Base-by-base conservation (phyloP, 2,888 invertebrate species). In the Liposcelis brunnea region DNA sequence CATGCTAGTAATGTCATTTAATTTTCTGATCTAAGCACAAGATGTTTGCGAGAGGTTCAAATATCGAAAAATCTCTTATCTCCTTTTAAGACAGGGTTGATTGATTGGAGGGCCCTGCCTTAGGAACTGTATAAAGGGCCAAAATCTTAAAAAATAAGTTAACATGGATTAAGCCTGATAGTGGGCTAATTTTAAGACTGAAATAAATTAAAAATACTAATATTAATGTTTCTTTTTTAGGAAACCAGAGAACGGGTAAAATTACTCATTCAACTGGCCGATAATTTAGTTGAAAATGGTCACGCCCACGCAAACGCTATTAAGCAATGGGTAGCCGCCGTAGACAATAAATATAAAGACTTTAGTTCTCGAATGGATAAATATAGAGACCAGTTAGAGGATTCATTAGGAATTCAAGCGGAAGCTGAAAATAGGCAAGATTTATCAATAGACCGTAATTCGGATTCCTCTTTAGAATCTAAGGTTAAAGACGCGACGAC, bases 161-260 rank as follows among this genome's bases (percentile, higher is more conserved):
- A n/a, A n/a, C n/a, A n/a, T n/a, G n/a, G n/a, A n/a, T n/a, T n/a
- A n/a, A n/a, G n/a, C n/a, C n/a, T n/a, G n/a, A n/a, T n/a, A n/a
- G n/a, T n/a, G n/a, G n/a, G n/a, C n/a, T n/a, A n/a, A n/a, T n/a
- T 35, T 42, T 37, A 10, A n/a, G 14, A 26, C 8, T 26, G 26
- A 26, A 26, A 31, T n/a, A 42, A 42, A 2, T 11, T 19, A 42
- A 8, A 16, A 21, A 11, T 35, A 11, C 31, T 12, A 47, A 35
- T 46, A 32, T 31, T 26, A 8, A 26, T 26, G 4, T 26, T 26
- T 8, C 10, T 45, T 31, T 53, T 52, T n/a, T 52, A 73, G 72
- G 94, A 94, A 69, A 93, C 89, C 10, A 72, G 90, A 47, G 95
- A 95, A 61, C 75, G 90, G 49, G 95, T 95, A 34, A 86, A 93